These are phyloP conservation scores for Neocrepidodera transversa DNA, from an alignment of 2,888 invertebrate genomes.

Conservation along the genomic window DNA sequence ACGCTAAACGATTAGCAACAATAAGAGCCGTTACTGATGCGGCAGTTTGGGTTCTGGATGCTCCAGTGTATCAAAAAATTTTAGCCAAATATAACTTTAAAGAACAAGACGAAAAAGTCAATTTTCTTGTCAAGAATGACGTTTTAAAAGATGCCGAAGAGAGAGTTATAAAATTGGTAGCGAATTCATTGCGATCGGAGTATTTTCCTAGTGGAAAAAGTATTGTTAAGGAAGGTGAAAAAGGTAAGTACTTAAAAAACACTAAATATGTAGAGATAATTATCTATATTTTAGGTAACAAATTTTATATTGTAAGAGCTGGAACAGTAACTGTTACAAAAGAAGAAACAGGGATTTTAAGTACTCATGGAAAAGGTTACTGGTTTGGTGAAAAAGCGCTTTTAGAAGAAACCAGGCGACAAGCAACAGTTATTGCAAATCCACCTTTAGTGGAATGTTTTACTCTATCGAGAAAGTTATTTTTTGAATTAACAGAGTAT, in stretches of 20 bases:
- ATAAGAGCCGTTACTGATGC: conserved; percentile 83
- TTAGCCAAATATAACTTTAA: conserved; percentile 87
- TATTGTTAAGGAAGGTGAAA: conserved; percentile 84
- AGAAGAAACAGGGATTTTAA: conserved; percentile 54
- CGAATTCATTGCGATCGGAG: conserved; percentile 86
- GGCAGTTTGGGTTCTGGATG: conserved; percentile 87
- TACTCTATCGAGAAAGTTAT: conserved; percentile 78
- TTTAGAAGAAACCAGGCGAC: conserved; percentile 73
- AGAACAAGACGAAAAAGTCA: conserved; percentile 82
- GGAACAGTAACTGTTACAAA: conserved; percentile 79
- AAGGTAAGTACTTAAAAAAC: conserved; percentile 55
- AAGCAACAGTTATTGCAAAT: conserved; percentile 90
- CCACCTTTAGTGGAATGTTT: conserved; percentile 79
- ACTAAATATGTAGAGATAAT: not conserved
- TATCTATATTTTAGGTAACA: conserved; percentile 70
- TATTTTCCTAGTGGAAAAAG: conserved; percentile 79
- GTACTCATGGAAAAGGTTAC: conserved; percentile 16
- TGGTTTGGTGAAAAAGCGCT: conserved; percentile 61
- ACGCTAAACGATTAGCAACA: conserved; percentile 83
- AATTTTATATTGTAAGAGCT: conserved; percentile 88
- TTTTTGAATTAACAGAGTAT: conserved; percentile 61
- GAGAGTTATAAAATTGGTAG: conserved; percentile 78
- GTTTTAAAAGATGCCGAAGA: conserved; percentile 74
- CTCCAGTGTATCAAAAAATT: conserved; percentile 85
- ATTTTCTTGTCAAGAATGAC: conserved; percentile 82